Evolutionary conservation across 2,113 vertebrate genomes (phyloP), one percentile per base, ranked within the genome.

Genomic region (Hippoglossus stenolepis): DNA sequence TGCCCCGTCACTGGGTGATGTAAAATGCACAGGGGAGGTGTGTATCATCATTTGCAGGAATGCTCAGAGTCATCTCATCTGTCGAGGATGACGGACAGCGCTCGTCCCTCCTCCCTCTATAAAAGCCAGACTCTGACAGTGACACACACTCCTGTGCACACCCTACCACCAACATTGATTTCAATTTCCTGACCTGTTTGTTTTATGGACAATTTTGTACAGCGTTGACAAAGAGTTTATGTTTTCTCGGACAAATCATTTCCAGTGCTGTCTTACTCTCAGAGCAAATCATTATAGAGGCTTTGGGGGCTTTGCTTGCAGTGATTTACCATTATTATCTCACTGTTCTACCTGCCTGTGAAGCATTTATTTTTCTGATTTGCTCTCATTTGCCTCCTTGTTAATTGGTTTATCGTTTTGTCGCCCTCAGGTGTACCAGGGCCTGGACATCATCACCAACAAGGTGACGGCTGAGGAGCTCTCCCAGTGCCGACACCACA

Each of bases 371-470:
- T 38, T 12, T 58, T 58, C 8, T 18, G 23, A 28, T 10, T 6
- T 31, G 6, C 20, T 14, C 2, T 12, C 7, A 57, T 47, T 57
- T 65, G 8, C 5, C 17, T 57, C 10, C 38, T 20, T 73, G 17
- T 12, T 89, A 26, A 73, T 40, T 74, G 64, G 11, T 72, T 58
- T 58, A 68, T 66, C 65, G n/a, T 77, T 43, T 13, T 43, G 6
- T 82, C 23, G 43, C 72, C 49, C 47, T 8, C 89, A 99, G 97
- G 96, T 99, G 60, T 99, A 99, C 85, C 93, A 96, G 65, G 98
- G 98, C 24, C 93, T 99, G 68, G 96, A 99, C 87, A 96, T 99
- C 88, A 96, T 98, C 91, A 99, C 98, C 28, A 99, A 99, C 87
- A 99, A 99, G 85, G 96, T 97, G 73, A 97, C 96, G 5, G 65